Percentiles rank a stretch among this genome's conserved stretches.
phyloP scores from a whole-genome alignment of 2,113 vertebrate genomes.

The Oxyruncus cristatus region DNA sequence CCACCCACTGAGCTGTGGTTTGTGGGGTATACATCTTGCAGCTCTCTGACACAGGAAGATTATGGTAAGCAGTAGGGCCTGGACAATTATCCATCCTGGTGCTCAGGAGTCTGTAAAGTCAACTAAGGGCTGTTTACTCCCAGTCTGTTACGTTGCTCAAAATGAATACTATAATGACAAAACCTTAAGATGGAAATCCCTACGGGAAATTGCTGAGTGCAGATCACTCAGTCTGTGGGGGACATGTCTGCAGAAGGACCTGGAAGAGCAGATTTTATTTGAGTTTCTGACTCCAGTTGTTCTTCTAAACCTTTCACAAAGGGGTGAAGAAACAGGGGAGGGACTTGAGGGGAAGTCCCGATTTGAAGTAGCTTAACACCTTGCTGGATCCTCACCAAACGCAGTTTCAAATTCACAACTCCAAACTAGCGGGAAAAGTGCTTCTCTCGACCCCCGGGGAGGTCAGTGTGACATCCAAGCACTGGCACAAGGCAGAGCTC shows the following conservation, averaged over 20 bases:
- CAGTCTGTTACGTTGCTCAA: not conserved
- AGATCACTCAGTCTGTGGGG: not conserved
- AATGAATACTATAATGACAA: not conserved
- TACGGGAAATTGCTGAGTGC: not conserved
- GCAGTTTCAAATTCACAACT: conserved; percentile 2
- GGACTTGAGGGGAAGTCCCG: not conserved
- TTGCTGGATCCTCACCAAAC: not conserved
- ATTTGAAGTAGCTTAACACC: conserved; percentile 9
- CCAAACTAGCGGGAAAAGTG: not conserved
- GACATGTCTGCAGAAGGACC: not conserved
- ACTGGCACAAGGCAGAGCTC: not conserved
- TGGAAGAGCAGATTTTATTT: not conserved
- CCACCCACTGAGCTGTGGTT: not conserved
- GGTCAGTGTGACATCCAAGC: not conserved
- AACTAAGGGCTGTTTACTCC: not conserved
- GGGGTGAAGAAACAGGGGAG: not conserved
- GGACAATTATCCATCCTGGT: not conserved
- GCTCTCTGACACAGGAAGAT: not conserved
- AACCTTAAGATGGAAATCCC: not conserved
- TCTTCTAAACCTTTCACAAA: not conserved
- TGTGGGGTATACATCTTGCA: not conserved
- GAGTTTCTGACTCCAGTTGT: not conserved
- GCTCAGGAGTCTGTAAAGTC: not conserved
- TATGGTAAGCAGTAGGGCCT: not conserved
- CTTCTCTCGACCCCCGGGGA: not conserved